phyloP scores from a whole-genome alignment of 1,140 invertebrate genomes.

The Steinernema khuongi region DNA sequence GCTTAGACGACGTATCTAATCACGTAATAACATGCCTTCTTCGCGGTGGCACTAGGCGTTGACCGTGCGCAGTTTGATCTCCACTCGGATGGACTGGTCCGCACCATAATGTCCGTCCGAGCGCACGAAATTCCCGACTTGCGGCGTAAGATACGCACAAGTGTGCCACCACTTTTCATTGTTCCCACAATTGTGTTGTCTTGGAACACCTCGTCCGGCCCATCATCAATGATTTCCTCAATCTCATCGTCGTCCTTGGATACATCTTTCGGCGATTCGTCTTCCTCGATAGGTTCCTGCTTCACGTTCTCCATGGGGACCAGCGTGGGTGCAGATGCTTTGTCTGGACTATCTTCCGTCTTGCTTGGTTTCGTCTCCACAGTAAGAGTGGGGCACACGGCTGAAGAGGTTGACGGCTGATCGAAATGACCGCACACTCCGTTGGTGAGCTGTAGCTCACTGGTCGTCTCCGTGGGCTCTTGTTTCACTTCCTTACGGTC shows the following conservation, averaged over 20 bases:
- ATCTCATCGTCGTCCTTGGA: neutral
- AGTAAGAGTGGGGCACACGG: neutral
- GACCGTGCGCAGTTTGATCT: neutral
- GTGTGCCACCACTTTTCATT: neutral
- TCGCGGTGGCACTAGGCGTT: neutral
- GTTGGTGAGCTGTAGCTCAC: neutral
- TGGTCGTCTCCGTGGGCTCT: constrained; percentile 16
- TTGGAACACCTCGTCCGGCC: neutral
- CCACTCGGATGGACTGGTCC: neutral
- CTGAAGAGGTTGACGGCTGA: constrained; percentile 19
- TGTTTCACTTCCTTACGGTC: constrained; percentile 20
- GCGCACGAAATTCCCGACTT: neutral
- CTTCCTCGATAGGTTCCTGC: constrained; percentile 1
- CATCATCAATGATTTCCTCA: neutral
- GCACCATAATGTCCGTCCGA: neutral
- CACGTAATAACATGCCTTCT: neutral
- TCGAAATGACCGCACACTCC: constrained; percentile 4
- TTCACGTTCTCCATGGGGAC: constrained; percentile 11
- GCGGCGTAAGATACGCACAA: neutral
- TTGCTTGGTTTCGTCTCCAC: neutral
- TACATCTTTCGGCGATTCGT: neutral
- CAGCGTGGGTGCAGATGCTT: neutral
- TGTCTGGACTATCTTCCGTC: constrained; percentile 5
- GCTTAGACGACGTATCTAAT: neutral
- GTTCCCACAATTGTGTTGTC: neutral